phyloP scores from a whole-genome alignment of 2,113 vertebrate species.

The Eptesicus fuscus region DNA sequence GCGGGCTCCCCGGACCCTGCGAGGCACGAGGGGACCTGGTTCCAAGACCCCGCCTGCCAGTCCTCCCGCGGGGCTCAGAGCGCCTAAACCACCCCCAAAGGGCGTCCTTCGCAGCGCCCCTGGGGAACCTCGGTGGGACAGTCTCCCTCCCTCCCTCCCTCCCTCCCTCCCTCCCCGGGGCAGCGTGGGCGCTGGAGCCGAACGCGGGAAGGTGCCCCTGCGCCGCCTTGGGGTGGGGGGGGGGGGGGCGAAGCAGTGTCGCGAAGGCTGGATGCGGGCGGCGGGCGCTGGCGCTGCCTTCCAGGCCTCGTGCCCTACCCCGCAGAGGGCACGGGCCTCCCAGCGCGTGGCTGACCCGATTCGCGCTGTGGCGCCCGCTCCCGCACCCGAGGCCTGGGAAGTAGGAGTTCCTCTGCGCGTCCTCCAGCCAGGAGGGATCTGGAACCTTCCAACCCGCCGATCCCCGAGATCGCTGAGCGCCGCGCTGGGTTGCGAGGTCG shows the following conservation, averaged over 20 bases:
- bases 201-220: too few species aligned
- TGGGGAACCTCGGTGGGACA: accelerated
- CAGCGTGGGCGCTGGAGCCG: accelerated
- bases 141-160: too few species aligned
- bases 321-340: background rate
- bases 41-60: too few species aligned
- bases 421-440: accelerated
- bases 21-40: accelerated
- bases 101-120: background rate
- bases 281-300: background rate
- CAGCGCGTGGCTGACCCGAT: accelerated
- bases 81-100: accelerated
- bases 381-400: accelerated
- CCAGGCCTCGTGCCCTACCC: background rate
- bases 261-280: accelerated
- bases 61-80: background rate
- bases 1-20: too few species aligned
- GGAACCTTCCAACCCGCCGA: accelerated
- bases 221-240: accelerated
- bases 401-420: accelerated
- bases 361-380: accelerated
- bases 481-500: background rate
- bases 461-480: background rate
- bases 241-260: accelerated
- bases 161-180: accelerated